Percentiles rank a stretch among this genome's conserved stretches.
Conservation (phyloP, 2,797 vertebrate genomes). For the Esox lucius region DNA sequence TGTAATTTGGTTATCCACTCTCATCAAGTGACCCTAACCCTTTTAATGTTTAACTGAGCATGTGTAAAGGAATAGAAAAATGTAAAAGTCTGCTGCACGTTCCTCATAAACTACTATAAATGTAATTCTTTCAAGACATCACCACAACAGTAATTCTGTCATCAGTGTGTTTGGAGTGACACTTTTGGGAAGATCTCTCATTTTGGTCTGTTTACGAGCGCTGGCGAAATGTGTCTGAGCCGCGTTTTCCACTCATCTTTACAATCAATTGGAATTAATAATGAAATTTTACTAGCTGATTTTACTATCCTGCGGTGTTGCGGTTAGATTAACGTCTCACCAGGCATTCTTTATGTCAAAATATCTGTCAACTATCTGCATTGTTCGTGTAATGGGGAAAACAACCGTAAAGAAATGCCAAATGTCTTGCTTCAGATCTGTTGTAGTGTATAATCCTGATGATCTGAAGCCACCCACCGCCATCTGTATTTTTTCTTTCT, state of each 20-base stretch:
- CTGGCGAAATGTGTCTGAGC: constrained; percentile 9
- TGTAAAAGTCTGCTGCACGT: not conserved
- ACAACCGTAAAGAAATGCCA: constrained; percentile 40
- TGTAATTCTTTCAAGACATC: constrained; percentile 1
- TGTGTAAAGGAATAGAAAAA: not conserved
- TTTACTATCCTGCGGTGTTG: constrained; percentile 32
- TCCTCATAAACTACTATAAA: not conserved
- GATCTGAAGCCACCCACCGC: not conserved
- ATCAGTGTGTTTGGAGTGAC: not conserved
- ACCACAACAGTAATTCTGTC: constrained; percentile 2
- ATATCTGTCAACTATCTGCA: constrained; percentile 45
- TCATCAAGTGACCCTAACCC: not conserved
- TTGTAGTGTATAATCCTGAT: constrained; percentile 24
- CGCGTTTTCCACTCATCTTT: constrained; percentile 46
- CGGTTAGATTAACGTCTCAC: constrained; percentile 48
- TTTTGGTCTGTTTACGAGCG: not conserved
- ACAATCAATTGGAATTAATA: constrained; percentile 51
- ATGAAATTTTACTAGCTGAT: constrained; percentile 51
- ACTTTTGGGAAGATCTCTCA: not conserved
- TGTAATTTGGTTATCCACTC: not conserved
- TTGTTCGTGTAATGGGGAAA: constrained; percentile 43
- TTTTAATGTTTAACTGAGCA: not conserved
- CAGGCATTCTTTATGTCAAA: constrained; percentile 42
- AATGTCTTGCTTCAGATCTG: constrained; percentile 22
- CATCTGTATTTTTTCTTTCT: not conserved